A percentile compares a stretch with the other conserved stretches of the same genome.
Evolutionary conservation across 2,113 vertebrate species (phyloP).

Genomic region (Caretta caretta): DNA sequence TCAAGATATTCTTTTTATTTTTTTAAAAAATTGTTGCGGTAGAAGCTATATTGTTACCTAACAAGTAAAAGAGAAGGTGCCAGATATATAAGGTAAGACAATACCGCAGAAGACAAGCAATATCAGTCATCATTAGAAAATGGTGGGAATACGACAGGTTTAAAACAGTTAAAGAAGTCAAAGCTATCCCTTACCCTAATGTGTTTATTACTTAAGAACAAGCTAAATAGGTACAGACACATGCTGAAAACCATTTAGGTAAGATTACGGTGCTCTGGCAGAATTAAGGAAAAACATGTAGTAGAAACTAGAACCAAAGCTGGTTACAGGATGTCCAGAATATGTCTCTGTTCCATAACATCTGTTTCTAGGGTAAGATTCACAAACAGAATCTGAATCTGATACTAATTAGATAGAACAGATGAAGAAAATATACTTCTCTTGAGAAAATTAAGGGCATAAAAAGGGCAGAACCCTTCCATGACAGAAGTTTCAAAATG

Average conservation of each 20-base stretch:
- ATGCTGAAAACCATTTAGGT: conserved; percentile 21
- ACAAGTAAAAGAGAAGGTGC: background rate
- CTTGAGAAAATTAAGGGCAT: conserved; percentile 2
- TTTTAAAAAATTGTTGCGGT: background rate
- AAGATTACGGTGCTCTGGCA: conserved; percentile 42
- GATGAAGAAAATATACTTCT: background rate
- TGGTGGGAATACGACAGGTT: background rate
- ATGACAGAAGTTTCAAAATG: background rate
- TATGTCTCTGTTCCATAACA: conserved; percentile 66
- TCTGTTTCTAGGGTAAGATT: conserved; percentile 62
- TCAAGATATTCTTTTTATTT: background rate
- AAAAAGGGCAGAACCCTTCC: conserved; percentile 7
- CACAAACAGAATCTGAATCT: conserved; percentile 23
- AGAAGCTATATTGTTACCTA: background rate
- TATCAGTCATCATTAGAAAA: background rate
- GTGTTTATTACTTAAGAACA: conserved; percentile 8
- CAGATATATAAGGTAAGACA: background rate
- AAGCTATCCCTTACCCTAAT: background rate
- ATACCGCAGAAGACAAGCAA: background rate
- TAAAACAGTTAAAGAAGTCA: conserved; percentile 9
- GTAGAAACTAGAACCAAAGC: conserved; percentile 45
- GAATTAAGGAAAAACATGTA: conserved; percentile 51
- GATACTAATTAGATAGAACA: conserved; percentile 47
- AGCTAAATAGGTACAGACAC: conserved; percentile 27
- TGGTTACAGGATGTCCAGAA: conserved; percentile 57